These are phyloP conservation scores for Buceros bicornis DNA, from an alignment of 2,797 vertebrate genomes.

Conservation along the genomic window DNA sequence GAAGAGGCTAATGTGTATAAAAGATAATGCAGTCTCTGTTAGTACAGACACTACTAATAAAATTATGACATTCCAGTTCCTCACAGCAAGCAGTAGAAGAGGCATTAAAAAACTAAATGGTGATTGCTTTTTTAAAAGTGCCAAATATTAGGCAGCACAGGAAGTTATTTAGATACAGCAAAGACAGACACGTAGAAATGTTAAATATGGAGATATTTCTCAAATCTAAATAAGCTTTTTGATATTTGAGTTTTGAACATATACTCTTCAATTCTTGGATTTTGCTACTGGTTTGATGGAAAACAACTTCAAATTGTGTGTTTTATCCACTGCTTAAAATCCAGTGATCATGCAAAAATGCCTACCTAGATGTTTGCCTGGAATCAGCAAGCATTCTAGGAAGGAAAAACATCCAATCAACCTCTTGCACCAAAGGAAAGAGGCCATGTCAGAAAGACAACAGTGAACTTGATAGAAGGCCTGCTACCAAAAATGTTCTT, in stretches of 20 bases:
- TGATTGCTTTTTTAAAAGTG: neutral
- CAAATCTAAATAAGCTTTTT: neutral
- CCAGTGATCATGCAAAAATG: neutral
- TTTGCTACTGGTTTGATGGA: neutral
- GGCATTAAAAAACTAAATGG: neutral
- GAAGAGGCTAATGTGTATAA: neutral
- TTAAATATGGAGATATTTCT: neutral
- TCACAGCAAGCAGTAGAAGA: neutral
- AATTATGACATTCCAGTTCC: neutral
- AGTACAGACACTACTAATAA: neutral
- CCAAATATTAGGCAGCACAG: neutral
- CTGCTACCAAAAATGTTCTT: neutral
- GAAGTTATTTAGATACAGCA: neutral
- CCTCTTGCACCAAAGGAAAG: neutral
- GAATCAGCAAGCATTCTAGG: neutral
- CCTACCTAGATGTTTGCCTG: neutral
- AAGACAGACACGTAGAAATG: neutral
- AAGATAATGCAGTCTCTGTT: neutral
- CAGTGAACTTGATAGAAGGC: neutral
- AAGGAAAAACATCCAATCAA: neutral
- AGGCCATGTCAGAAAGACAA: neutral
- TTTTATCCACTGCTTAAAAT: neutral
- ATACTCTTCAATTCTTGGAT: neutral
- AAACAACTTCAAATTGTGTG: neutral
- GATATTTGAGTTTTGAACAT: neutral